Conservation (phyloP, 2,113 vertebrate species). For the Isurus oxyrinchus region DNA sequence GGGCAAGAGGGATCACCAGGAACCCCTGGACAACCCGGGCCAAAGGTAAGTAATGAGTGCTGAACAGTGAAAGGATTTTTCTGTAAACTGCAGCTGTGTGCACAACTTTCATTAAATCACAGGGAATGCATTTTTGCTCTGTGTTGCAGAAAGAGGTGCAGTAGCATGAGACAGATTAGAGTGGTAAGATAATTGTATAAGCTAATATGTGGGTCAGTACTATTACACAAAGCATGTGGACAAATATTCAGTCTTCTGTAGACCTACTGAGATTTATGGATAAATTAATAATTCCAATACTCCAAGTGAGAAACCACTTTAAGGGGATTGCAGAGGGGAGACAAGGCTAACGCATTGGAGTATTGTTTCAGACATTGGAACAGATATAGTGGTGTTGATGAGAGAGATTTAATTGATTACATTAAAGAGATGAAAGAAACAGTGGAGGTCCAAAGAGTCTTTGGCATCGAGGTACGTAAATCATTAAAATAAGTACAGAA, state of each 20-base stretch:
- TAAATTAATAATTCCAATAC: not conserved
- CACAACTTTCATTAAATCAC: not conserved
- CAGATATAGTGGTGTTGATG: not conserved
- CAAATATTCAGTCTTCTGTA: not conserved
- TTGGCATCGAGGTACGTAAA: too few relatives aligned
- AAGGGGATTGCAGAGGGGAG: not conserved
- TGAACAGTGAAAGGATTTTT: not conserved
- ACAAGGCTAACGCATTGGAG: not conserved
- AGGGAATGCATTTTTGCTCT: not conserved
- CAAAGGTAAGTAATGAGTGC: constrained; percentile 70
- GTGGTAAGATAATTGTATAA: not conserved
- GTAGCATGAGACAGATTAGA: not conserved
- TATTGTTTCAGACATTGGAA: not conserved
- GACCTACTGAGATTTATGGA: not conserved
- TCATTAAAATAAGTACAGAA: too few relatives aligned
- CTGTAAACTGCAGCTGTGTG: not conserved
- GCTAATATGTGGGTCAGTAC: not conserved
- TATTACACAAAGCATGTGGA: not conserved
- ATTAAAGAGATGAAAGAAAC: too few relatives aligned
- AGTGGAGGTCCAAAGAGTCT: too few relatives aligned
- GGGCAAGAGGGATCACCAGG: constrained; percentile 81
- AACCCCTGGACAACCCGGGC: constrained; percentile 70
- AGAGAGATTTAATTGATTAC: not conserved
- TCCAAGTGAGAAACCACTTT: not conserved
- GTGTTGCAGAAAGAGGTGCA: not conserved